Evolutionary conservation across 2,888 invertebrate species (phyloP), one percentile per base, ranked within the genome.

Genomic region (Drosophila recens): DNA sequence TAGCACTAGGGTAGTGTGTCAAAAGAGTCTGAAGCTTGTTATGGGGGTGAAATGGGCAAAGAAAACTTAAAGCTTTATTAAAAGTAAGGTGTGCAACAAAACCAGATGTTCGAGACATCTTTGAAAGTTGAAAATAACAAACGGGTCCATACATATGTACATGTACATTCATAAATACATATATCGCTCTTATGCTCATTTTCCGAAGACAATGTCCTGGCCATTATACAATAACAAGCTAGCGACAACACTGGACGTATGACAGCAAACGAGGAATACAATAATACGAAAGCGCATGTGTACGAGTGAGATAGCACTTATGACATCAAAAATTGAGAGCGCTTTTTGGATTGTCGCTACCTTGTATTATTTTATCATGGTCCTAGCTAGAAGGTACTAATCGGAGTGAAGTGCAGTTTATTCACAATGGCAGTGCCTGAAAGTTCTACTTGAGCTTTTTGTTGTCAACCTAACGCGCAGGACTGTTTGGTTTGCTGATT

Each of bases 401-500:
- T 49, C 17, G 11, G 40, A 40, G 15, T 15, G 46, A 33, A 15
- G 33, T 17, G 17, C 30, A 17, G 17, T 11, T 11, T 33, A 30
- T 49, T n/a, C 48, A 49, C 15, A 38, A 38, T 38, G 38, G 11
- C 40, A 6, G n/a, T 15, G 48, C 54, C 63, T 61, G 62, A 57
- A 71, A 77, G 59, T 69, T 68, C 20, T 46, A 15, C 52, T 62
- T 42, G 56, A 75, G 79, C 82, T 82, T 68, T 78, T 51, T 49
- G 34, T 65, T 67, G 66, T 64, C 57, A 59, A 63, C 58, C 48
- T 56, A 80, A 68, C 36, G 83, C 82, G 82, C 85, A 84, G 79
- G 79, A 70, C 76, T 71, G 72, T 65, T 67, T 56, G 70, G 67
- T 69, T 74, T 76, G 62, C 45, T 54, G 15, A 17, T 49, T 42